These are phyloP conservation scores for Coracopsis vasa DNA, from an alignment of 2,113 vertebrate species.

Conservation along the genomic window DNA sequence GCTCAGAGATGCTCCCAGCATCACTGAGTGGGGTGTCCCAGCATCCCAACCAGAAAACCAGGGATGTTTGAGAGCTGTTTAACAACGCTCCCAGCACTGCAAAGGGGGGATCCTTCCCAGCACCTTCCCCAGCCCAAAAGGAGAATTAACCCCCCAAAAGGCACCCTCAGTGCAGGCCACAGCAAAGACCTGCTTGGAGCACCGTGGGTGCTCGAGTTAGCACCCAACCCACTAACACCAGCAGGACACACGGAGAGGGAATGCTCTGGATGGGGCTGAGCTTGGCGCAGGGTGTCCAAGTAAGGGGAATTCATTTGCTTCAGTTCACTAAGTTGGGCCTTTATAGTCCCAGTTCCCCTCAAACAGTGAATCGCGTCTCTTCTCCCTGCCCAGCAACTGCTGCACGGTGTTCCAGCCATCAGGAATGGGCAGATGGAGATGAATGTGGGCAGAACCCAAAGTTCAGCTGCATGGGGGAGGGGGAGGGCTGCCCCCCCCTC, in stretches of 20 bases:
- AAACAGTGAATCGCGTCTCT: background rate
- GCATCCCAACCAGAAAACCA: background rate
- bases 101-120: background rate
- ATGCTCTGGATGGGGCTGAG: rapidly evolving
- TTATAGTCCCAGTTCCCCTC: background rate
- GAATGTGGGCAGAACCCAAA: background rate
- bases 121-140: rapidly evolving
- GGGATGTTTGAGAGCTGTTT: rapidly evolving
- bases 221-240: rapidly evolving
- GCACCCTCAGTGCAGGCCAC: rapidly evolving
- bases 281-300: rapidly evolving
- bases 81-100: rapidly evolving
- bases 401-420: background rate
- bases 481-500: background rate
- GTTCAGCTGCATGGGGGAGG: background rate
- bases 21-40: background rate
- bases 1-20: background rate
- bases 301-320: background rate
- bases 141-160: background rate
- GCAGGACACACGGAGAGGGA: rapidly evolving
- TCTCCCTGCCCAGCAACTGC: background rate
- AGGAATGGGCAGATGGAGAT: background rate
- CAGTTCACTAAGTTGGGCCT: background rate
- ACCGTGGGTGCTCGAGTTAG: rapidly evolving
- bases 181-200: background rate